These are phyloP conservation scores for Drosophila neocordata DNA, from an alignment of 1,140 invertebrate genomes.

Conservation along the genomic window DNA sequence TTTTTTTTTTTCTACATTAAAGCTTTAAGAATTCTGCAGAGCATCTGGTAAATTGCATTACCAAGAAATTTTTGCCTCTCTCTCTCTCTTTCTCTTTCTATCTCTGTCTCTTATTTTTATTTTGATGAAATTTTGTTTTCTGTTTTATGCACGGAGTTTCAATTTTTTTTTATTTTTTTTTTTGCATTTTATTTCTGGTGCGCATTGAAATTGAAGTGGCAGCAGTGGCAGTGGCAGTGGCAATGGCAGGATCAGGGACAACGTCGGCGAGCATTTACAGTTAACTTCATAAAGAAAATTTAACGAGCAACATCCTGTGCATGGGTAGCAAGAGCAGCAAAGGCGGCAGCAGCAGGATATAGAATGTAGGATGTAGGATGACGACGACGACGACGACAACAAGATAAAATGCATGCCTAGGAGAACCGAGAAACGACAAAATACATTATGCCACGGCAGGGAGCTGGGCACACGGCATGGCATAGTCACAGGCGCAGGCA, in stretches of 20 bases:
- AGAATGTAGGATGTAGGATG: conserved; percentile 23
- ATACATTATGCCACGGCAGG: conserved; percentile 59
- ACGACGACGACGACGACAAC: conserved; percentile 75
- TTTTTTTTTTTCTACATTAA: conserved; percentile 53
- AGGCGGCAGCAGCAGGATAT: neutral
- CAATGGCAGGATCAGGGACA: conserved; percentile 12
- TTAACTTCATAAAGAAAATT: conserved; percentile 81
- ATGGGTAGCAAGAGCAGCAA: conserved; percentile 24
- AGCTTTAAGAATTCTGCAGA: conserved; percentile 54
- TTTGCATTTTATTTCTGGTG: conserved; percentile 66
- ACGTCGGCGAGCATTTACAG: conserved; percentile 71
- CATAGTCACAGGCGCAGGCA: conserved; percentile 5
- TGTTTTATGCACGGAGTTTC: neutral
- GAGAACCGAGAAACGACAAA: conserved; percentile 58
- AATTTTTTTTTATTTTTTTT: conserved; percentile 25
- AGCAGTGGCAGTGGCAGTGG: conserved; percentile 7
- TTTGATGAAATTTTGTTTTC: conserved; percentile 2
- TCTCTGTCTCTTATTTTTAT: neutral
- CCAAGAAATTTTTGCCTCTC: conserved; percentile 50
- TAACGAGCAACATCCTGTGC: conserved; percentile 78
- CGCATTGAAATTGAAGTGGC: conserved; percentile 69
- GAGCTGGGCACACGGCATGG: conserved; percentile 1
- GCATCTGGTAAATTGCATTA: conserved; percentile 69
- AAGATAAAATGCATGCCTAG: conserved; percentile 75
- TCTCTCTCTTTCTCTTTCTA: neutral